Evolutionary conservation across 2,113 vertebrate genomes (phyloP), one percentile per base, ranked within the genome.

Genomic region (Castor canadensis): DNA sequence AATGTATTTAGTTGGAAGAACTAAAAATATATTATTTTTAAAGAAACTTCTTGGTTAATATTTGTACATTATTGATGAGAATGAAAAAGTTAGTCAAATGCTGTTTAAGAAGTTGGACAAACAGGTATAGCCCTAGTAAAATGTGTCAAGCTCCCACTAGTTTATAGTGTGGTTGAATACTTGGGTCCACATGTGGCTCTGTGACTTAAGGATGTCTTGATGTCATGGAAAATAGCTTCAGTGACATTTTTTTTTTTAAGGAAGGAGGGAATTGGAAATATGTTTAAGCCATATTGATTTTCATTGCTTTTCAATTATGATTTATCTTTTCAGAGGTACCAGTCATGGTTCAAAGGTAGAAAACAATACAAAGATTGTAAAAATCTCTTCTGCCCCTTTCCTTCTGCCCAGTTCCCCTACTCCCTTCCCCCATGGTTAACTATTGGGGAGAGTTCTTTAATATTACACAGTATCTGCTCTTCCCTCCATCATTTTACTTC

Each of bases 281-380:
- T 72, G 6, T 45, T 79, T 92, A 64, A 28, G 17, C 67, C 9
- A 47, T 69, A 24, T 56, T 88, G n/a, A 75, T 19, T 90, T 93
- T 81, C 13, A 24, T 71, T 49, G 87, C 32, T 93, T 87, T 73
- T 91, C 64, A 20, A 60, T 92, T 72, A 40, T 85, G 35, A 85
- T 69, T 93, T 88, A 80, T 62, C 76, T 69, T 91, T 80, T 71
- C 91, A 85, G 52, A 54, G 17, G 15, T 43, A 62, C 43, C n/a
- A 56, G 35, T 85, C 35, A 9, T 69, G 47, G 45, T 88, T 84
- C 35, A 81, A 66, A 85, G 49, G 40, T 43, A 64, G 79, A 91
- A 93, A 81, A 64, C 11, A 49, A 0, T 75, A 38, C 17, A 58
- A 80, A 84, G 52, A 45, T 11, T 5, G 72, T 56, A 30, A 77